Conservation (phyloP, 2,113 vertebrate genomes). For the Corythaixoides concolor region DNA sequence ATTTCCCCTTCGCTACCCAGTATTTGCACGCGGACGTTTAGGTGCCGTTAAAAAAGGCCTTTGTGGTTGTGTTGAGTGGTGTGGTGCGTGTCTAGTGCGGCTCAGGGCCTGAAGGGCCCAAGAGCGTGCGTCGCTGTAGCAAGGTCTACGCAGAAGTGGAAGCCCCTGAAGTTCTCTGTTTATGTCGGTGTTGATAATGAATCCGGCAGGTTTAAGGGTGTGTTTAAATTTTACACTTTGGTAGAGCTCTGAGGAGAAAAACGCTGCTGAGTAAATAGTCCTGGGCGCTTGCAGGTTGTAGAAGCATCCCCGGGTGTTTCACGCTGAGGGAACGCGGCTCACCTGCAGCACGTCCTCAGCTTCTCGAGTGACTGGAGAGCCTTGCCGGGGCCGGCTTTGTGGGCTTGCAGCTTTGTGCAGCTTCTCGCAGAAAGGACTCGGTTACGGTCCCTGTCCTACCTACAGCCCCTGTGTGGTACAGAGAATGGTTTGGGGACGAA, state of each 20-base stretch:
- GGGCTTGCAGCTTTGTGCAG: background rate
- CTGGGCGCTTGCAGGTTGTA: background rate
- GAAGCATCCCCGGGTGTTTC: background rate
- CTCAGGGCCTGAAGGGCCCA: no score
- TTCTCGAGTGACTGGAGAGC: background rate
- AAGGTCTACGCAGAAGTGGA: no score
- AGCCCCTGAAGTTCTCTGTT: background rate
- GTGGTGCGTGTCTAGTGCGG: no score
- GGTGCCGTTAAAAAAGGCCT: no score
- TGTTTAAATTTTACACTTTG: background rate
- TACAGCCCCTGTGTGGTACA: fast-evolving
- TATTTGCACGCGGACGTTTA: no score
- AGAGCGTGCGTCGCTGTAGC: no score
- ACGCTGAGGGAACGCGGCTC: fast-evolving
- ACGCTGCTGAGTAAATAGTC: background rate
- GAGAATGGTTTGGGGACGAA: background rate
- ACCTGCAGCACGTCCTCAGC: background rate
- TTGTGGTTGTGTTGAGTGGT: no score
- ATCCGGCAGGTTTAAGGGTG: fast-evolving
- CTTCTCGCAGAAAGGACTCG: background rate
- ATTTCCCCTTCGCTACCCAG: no score
- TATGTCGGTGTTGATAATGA: background rate
- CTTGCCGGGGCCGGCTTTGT: fast-evolving
- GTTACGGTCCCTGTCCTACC: no score
- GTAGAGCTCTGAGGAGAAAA: background rate